These are phyloP conservation scores for Corythaeola cristata DNA, from an alignment of 2,113 vertebrate species.

Conservation along the genomic window DNA sequence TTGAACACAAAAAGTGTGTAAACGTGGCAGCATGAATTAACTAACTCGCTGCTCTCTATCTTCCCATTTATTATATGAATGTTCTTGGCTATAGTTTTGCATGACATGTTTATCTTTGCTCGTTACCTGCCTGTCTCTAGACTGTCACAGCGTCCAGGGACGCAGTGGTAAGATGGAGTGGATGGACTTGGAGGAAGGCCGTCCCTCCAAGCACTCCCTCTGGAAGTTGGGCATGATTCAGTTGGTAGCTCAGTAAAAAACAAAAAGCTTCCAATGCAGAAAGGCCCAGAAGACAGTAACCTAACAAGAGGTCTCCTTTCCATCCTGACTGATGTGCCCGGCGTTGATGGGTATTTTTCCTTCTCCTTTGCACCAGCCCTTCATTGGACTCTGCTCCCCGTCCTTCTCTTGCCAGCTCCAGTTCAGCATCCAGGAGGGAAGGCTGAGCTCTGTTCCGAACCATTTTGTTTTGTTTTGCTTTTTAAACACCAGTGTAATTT, in stretches of 20 bases:
- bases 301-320: background rate
- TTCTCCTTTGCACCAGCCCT: background rate
- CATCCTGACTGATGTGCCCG: accelerated
- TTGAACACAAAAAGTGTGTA: too few relatives aligned
- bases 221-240: background rate
- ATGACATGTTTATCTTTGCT: accelerated
- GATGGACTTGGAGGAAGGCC: background rate
- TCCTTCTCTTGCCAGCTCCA: background rate
- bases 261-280: background rate
- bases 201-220: background rate
- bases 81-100: background rate
- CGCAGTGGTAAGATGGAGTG: background rate
- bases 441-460: background rate
- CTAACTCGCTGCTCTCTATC: background rate
- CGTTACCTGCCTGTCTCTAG: background rate
- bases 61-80: accelerated
- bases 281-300: background rate
- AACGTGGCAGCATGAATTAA: background rate
- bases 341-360: background rate
- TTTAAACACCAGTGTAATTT: background rate
- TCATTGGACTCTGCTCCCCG: accelerated
- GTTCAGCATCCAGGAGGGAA: background rate
- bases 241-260: background rate
- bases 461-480: background rate
- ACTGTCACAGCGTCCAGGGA: background rate